Percentiles rank a stretch among this genome's conserved stretches.
Evolutionary conservation across 2,113 vertebrate genomes (phyloP).

Genomic region (Pangasianodon hypophthalmus): DNA sequence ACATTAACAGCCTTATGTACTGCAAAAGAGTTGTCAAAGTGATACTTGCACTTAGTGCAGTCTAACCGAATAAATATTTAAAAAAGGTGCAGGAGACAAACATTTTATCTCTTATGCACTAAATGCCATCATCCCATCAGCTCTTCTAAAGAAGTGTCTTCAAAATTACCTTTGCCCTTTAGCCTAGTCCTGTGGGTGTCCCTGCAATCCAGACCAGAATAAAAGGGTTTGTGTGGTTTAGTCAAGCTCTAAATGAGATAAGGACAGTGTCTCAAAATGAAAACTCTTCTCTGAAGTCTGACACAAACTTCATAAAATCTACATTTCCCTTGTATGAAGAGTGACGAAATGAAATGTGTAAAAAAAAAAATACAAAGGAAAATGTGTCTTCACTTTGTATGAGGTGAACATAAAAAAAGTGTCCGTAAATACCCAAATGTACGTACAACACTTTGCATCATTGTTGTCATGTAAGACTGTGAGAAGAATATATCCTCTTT

Average conservation of each 20-base stretch:
- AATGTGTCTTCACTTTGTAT: neutral
- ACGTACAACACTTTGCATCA: neutral
- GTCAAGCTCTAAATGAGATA: slow-evolving; percentile 56
- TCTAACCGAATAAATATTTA: neutral
- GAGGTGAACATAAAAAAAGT: neutral
- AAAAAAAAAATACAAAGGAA: neutral
- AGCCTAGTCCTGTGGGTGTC: slow-evolving; percentile 48
- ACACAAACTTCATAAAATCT: neutral
- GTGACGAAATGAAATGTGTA: neutral
- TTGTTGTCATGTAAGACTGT: neutral
- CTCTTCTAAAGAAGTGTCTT: slow-evolving; percentile 39
- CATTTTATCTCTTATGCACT: neutral
- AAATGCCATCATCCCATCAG: slow-evolving; percentile 21
- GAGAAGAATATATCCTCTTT: neutral
- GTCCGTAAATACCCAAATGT: neutral
- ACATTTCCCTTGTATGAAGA: slow-evolving; percentile 15
- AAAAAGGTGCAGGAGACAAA: neutral
- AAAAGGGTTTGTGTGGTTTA: slow-evolving; percentile 44
- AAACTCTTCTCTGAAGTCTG: slow-evolving; percentile 14
- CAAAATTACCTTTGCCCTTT: slow-evolving; percentile 55
- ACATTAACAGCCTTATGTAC: neutral
- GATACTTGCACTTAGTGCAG: neutral
- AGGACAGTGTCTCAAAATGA: slow-evolving; percentile 24
- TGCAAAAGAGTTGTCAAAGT: neutral
- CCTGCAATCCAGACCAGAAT: slow-evolving; percentile 34